These are phyloP conservation scores for Petaurus breviceps DNA, from an alignment of 2,113 vertebrate species.

Conservation along the genomic window DNA sequence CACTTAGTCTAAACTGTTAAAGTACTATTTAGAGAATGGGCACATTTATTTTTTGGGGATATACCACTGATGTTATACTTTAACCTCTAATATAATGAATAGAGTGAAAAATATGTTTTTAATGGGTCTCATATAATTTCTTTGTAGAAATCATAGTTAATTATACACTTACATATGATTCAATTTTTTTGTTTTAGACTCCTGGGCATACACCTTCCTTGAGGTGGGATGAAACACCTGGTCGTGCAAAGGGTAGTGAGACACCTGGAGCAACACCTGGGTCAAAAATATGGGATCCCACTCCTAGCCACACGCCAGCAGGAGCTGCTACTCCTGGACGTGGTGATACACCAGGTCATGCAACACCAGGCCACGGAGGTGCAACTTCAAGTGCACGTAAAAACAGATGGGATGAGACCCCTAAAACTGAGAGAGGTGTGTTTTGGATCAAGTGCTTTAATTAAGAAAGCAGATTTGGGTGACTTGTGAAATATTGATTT, in stretches of 20 bases:
- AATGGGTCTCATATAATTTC: not conserved
- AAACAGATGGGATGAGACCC: conserved; percentile 99
- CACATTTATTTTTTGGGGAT: conserved; percentile 17
- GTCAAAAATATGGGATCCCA: conserved; percentile 98
- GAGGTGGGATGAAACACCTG: conserved; percentile 98
- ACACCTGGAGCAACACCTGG: conserved; percentile 98
- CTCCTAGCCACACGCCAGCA: conserved; percentile 97
- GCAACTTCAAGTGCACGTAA: conserved; percentile 97
- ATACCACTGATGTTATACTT: not conserved
- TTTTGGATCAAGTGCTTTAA: not conserved
- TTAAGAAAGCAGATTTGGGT: not conserved
- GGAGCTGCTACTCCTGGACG: conserved; percentile 96
- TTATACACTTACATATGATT: not conserved
- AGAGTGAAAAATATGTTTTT: conserved; percentile 23
- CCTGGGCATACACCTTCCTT: conserved; percentile 96
- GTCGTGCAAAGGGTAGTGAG: conserved; percentile 96
- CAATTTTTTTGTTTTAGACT: conserved; percentile 82
- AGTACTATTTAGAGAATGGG: not conserved
- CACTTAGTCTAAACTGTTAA: conserved; percentile 24
- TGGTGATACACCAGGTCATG: conserved; percentile 94
- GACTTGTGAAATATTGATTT: not conserved
- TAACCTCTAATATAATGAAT: not conserved
- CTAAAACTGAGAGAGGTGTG: conserved; percentile 95
- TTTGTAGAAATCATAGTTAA: conserved; percentile 12
- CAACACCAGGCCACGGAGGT: conserved; percentile 95